Evolutionary conservation across 2,888 invertebrate species (phyloP), one percentile per base, ranked within the genome.

Genomic region (Bhutanitis thaidina): DNA sequence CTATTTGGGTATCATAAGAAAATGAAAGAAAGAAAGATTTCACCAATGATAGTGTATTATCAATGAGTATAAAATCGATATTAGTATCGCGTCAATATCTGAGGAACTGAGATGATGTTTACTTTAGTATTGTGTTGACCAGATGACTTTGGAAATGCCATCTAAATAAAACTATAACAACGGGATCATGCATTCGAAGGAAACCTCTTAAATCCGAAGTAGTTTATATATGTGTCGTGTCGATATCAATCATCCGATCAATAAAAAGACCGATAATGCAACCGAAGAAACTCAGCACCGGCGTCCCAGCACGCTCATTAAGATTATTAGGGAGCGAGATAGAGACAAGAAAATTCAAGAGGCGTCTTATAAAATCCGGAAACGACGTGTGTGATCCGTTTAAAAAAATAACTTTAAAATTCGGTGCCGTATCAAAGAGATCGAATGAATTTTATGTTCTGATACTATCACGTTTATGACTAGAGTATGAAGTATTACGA

Each of bases 361-460:
- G 41, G 51, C 51, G 51, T 51, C 46, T 36, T 65, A 71, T 63
- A 62, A 59, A 57, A 61, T 62, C 74, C 80, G 79, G 81, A 82
- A 82, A 69, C 86, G 27, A 65, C 83, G 84, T 85, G 85, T 80
- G 86, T 69, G 84, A 70, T 78, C 80, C 57, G 40, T 46, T 36
- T 20, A 37, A 46, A 25, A 50, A 52, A 49, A 38, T 20, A 53
- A 50, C 48, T 49, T 38, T 29, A 55, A 56, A 56, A 59, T 60
- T 56, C 54, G 55, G 54, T 61, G 59, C 53, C 56, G 56, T 60
- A 65, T 66, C 62, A 67, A 65, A 63, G 61, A 59, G 62, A 58
- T 60, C 62, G 64, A 67, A 64, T 68, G 75, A 69, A 60, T 64
- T 69, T 68, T 67, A 67, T 68, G 69, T 66, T 61, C 63, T 60